Evolutionary conservation across 2,888 invertebrate species (phyloP), one percentile per base, ranked within the genome.

Genomic region (Ophion ellenae): DNA sequence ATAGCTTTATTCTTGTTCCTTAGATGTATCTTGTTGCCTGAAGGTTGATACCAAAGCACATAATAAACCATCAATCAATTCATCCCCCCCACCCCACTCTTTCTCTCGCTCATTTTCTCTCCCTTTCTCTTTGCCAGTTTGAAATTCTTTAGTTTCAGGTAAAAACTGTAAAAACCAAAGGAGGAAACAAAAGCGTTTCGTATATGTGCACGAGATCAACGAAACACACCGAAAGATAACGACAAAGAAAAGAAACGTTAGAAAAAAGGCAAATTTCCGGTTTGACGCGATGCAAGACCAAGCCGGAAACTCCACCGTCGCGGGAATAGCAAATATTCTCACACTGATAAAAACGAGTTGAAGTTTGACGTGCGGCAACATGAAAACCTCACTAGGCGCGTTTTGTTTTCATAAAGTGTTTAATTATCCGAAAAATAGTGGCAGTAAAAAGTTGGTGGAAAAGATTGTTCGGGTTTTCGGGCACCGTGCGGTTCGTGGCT

Each of bases 321-420:
- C 76, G 78, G 61, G 66, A 79, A 73, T 45, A 5, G 78, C 70
- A 85, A 85, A 85, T 75, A 82, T 85, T 85, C 85, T 64, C 85
- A 84, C 84, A 76, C 85, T 64, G 85, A 85, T 85, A 85, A 85
- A 74, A 47, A 78, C 53, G 69, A 71, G 64, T 76, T 63, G 66
- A 71, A 78, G 77, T 78, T 85, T 82, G 53, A 79, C 59, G 78
- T 69, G 64, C 63, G 10, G 45, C 66, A 47, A 67, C 14, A 32
- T 17, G 3, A 36, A 47, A 67, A 57, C 47, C 36, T 63, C 14
- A 36, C n/a, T 36, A 32, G 9, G 32, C 61, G 32, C 67, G 28
- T 36, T 73, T 24, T 7, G 28, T 70, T 6, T 70, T 53, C 53
- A 24, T 4, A 59, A 14, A 59, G 20, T 59, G 59, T 59, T 17